Percentiles rank a stretch among this genome's conserved stretches.
Conservation (phyloP, 30 jellyfish, hydroid and myxozoan genomes). For the Chrysaora quinquecirrha region DNA sequence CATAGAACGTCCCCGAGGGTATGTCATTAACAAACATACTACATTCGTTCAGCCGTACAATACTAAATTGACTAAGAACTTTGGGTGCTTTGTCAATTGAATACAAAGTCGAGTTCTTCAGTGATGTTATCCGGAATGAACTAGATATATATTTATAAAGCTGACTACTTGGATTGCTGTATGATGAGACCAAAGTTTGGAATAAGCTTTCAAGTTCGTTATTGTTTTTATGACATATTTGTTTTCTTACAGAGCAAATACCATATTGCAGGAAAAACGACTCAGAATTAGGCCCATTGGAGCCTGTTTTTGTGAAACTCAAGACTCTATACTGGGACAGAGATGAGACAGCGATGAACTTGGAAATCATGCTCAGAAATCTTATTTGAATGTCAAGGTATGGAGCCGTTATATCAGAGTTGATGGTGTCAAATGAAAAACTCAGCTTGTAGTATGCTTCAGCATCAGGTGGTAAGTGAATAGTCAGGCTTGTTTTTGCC, state of each 20-base stretch:
- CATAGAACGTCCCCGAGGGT: slow-evolving; percentile 72
- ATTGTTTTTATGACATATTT: slow-evolving; percentile 26
- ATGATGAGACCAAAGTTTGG: neutral
- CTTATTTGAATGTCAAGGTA: slow-evolving; percentile 70
- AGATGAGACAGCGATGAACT: slow-evolving; percentile 25
- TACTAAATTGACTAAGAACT: slow-evolving; percentile 9
- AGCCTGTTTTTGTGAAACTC: slow-evolving; percentile 33
- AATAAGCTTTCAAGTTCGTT: slow-evolving; percentile 14
- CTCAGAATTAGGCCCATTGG: slow-evolving; percentile 54
- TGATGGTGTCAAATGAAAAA: slow-evolving; percentile 47
- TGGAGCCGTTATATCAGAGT: slow-evolving; percentile 19
- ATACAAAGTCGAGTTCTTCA: slow-evolving; percentile 37
- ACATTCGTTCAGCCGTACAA: slow-evolving; percentile 27
- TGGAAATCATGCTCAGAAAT: slow-evolving; percentile 54
- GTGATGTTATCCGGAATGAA: slow-evolving; percentile 30
- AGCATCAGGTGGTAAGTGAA: slow-evolving; percentile 13
- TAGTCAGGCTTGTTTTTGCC: slow-evolving; percentile 27
- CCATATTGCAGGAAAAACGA: slow-evolving; percentile 48
- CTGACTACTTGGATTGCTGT: slow-evolving; percentile 18
- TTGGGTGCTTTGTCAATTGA: slow-evolving; percentile 58
- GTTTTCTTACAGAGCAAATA: slow-evolving; percentile 58
- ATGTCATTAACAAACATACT: slow-evolving; percentile 41
- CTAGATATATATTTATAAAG: slow-evolving; percentile 27
- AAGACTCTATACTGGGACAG: slow-evolving; percentile 64
- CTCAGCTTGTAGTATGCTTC: slow-evolving; percentile 17